Evolutionary conservation across 2,888 invertebrate species (phyloP), one percentile per base, ranked within the genome.

Genomic region (Teleiodes luculella): DNA sequence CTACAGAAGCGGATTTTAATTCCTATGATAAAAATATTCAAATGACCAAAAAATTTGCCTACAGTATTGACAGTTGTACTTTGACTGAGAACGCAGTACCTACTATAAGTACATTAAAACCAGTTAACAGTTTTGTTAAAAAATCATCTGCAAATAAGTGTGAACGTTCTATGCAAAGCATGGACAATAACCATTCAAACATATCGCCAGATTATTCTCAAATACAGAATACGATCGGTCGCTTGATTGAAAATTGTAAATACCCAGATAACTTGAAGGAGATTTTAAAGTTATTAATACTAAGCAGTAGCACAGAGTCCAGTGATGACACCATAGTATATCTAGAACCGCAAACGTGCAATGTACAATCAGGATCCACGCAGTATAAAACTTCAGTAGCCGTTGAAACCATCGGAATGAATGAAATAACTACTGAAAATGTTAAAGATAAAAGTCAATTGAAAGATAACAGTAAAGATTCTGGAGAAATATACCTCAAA

Each of bases 151-250:
- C 6, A 24, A 24, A 24, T 24, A 3, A 24, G 6, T 6, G 8
- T 30, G 31, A 33, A 7, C 24, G 20, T 3, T 37, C 37, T 16
- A 8, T 24, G 6, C 24, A 33, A 11, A 33, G 33, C 33, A 33
- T 11, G n/a, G 8, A 33, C 33, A 33, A 14, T n/a, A 70, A 75
- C 2, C 68, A 64, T 49, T 75, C 77, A 2, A 71, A 69, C 57
- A 79, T 80, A 1, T 80, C 79, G 0, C 68, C 76, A 3, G 83
- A 83, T 53, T 28, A 80, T 31, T 68, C 70, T 0, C 67, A 78
- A 61, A 74, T 83, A 61, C 78, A 84, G 58, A 78, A 83, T 10
- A 79, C 80, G 4, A 74, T 86, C 3, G 76, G 83, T 36, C 73
- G 72, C 60, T 72, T 86, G 3, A 74, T 84, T 20, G 81, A 86